Evolutionary conservation across 2,113 vertebrate genomes (phyloP).

Genomic region (Bolborhynchus lineola): DNA sequence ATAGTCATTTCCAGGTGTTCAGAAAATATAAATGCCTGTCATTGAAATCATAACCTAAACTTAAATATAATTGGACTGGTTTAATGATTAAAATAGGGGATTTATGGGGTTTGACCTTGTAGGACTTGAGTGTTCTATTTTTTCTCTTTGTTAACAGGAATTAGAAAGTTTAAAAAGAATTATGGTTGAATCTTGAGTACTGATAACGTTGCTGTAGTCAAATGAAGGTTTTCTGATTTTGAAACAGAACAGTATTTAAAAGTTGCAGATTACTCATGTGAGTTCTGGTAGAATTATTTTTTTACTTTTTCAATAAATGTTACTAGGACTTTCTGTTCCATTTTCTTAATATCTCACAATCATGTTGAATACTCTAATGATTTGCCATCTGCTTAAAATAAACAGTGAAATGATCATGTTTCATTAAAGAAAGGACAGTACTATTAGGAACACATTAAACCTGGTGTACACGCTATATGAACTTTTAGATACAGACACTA

Average conservation of each 20-base stretch:
- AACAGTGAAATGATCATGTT: background rate
- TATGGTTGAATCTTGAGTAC: background rate
- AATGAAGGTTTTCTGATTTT: background rate
- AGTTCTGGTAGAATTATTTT: background rate
- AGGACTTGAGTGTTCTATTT: background rate
- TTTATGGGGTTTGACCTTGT: background rate
- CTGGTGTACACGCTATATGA: background rate
- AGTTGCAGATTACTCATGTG: background rate
- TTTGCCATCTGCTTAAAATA: background rate
- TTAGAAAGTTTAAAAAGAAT: background rate
- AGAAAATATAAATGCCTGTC: background rate
- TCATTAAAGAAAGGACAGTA: background rate
- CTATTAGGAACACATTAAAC: background rate
- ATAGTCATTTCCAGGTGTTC: background rate
- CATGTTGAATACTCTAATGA: background rate
- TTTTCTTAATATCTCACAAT: background rate
- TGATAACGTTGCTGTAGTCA: background rate
- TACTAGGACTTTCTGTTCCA: background rate
- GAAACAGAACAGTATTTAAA: background rate
- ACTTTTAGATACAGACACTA: background rate
- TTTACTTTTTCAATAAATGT: background rate
- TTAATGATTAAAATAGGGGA: background rate
- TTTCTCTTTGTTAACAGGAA: background rate
- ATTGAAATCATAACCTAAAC: background rate
- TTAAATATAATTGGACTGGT: background rate